Evolutionary conservation across 2,113 vertebrate genomes (phyloP), one percentile per base, ranked within the genome.

Genomic region (Xyliphius kryptos): DNA sequence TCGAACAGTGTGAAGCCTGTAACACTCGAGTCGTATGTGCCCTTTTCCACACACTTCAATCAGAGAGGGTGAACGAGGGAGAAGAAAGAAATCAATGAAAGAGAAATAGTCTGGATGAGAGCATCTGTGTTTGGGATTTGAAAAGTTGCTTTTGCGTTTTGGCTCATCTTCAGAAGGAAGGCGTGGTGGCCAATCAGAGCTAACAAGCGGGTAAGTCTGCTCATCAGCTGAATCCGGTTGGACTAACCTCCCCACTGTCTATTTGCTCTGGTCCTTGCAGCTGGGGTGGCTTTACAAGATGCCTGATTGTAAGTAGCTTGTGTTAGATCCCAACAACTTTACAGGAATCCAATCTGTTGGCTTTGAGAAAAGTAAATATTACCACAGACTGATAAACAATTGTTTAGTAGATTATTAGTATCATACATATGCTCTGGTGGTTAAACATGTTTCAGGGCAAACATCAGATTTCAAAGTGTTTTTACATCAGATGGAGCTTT

Each of bases 111-210:
- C 3, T 41, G 43, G 52, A 32, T 10, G 2, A 58, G 15, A 60
- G 61, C 70, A 72, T 67, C 60, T 72, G 60, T 55, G 61, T 65
- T 63, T 49, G 46, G 61, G 51, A 43, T 64, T 50, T 36, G 56
- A 72, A 65, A 68, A 68, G 56, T 59, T 58, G 36, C 51, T 51
- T 66, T 48, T n/a, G n/a, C 32, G 11, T 57, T 66, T 57, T 52
- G 56, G 59, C 63, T 47, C 40, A 14, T 7, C 47, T 55, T 72
- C 57, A 50, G 68, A 48, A 26, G 20, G 68, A 52, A 44, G 68
- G 68, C 61, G 73, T 71, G 57, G 19, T 22, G 32, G 57, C 66
- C 65, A 71, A 71, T 71, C 73, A 57, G 66, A 54, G 57, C 66
- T 71, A 74, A 74, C 69, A 59, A 68, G 61, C 56, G 43, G 38